phyloP scores from a whole-genome alignment of 2,888 invertebrate species.

The Amiota mariae region DNA sequence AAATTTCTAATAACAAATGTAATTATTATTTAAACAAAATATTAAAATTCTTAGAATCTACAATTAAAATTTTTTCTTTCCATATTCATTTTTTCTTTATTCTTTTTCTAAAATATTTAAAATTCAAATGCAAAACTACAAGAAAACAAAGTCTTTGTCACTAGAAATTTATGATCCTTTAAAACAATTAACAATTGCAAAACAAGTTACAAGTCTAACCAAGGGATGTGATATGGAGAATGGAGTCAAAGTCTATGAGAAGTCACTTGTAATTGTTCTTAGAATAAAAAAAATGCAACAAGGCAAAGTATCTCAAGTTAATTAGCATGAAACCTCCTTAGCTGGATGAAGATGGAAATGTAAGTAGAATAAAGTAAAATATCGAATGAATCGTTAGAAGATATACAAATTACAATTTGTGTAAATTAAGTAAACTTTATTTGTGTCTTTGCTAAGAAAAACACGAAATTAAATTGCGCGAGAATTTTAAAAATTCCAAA shows the following conservation, averaged over 20 bases:
- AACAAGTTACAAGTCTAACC: constrained; percentile 13
- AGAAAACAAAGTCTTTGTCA: background rate
- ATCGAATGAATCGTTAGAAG: background rate
- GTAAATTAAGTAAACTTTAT: constrained; percentile 39
- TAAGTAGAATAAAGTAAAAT: background rate
- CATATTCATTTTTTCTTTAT: no score
- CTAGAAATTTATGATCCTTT: constrained; percentile 66
- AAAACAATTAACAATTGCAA: constrained; percentile 68
- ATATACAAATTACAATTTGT: constrained; percentile 34
- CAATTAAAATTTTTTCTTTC: no score
- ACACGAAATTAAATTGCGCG: constrained; percentile 61
- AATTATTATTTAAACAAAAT: no score
- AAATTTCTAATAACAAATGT: no score
- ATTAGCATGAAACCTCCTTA: constrained; percentile 50
- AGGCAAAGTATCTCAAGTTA: constrained; percentile 51
- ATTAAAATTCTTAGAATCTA: no score
- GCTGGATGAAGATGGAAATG: background rate
- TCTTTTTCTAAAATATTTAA: background rate
- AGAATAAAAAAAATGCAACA: constrained; percentile 41
- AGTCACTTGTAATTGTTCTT: background rate
- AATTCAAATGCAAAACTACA: background rate
- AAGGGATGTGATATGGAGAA: no score
- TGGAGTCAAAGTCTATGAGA: no score
- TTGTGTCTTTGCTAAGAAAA: constrained; percentile 44
- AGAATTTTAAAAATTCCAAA: constrained; percentile 47